Percentiles rank a stretch among this genome's conserved stretches.
Evolutionary conservation across 2,888 invertebrate genomes (phyloP).

Genomic region (Xiphydria camelus): DNA sequence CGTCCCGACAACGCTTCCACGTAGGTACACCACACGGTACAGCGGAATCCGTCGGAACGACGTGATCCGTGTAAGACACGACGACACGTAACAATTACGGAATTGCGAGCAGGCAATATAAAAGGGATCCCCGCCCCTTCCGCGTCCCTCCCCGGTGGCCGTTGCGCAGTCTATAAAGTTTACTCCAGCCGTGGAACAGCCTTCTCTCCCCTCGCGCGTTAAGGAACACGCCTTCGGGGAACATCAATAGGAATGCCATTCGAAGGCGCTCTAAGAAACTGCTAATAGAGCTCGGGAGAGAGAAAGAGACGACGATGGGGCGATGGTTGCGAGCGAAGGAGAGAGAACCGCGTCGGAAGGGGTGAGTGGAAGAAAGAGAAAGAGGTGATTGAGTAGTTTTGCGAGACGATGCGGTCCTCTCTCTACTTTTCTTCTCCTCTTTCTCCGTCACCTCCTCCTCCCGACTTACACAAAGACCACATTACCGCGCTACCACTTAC

Average conservation of each 20-base stretch:
- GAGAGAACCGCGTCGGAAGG: constrained; percentile 13
- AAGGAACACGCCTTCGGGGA: constrained; percentile 34
- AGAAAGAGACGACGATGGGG: too few species aligned
- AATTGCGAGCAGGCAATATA: constrained; percentile 31
- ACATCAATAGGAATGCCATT: constrained; percentile 54
- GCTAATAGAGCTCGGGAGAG: constrained; percentile 45
- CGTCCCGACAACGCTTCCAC: too few species aligned
- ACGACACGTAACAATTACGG: constrained; percentile 40
- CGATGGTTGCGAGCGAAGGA: constrained; percentile 17
- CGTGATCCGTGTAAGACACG: constrained; percentile 42
- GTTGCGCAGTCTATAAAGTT: constrained; percentile 50
- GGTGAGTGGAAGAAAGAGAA: constrained; percentile 24
- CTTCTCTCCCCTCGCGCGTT: constrained; percentile 38
- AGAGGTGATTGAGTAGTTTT: constrained; percentile 38
- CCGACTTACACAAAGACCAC: constrained; percentile 27
- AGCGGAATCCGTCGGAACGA: constrained; percentile 34
- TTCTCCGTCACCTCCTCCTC: background rate
- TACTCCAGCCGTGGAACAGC: constrained; percentile 35
- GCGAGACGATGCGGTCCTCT: constrained; percentile 24
- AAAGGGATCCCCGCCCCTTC: constrained; percentile 19
- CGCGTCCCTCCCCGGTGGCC: too few species aligned
- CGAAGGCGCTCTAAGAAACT: constrained; percentile 53
- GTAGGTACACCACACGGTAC: too few species aligned
- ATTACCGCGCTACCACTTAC: constrained; percentile 30
- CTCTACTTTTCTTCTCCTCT: background rate